Base-by-base conservation (phyloP, 2,113 vertebrate species). In the Callionymus lyra region DNA sequence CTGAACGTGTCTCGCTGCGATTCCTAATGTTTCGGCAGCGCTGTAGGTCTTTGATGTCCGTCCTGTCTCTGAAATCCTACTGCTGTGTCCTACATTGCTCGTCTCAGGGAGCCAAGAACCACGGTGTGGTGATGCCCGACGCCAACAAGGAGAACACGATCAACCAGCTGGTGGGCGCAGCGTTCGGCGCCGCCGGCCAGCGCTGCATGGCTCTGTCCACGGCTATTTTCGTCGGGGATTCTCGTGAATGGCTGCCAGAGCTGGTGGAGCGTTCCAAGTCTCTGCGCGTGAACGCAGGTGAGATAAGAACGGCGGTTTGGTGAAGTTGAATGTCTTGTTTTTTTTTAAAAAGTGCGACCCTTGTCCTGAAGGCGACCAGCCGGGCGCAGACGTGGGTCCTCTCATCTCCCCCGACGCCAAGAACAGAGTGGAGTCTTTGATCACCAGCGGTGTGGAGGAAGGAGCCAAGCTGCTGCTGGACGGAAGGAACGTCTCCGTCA, bases 161-260 rank as follows among this genome's bases (percentile, higher is more conserved):
- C 67, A 99, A 99, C 82, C 95, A 98, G 80, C 80, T 99, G 47
- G 91, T 99, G 49, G 95, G 95, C 6, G 95, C 95, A 38, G 95
- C 95, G 34, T 99, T 99, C 47, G 94, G 95, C 65, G 95, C 95
- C 45, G 95, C 94, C 10, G 95, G 95, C 19, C 95, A 99, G 60
- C 90, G 95, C 47, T 98, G 95, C 48, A 99, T 99, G 95, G 95
- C 95, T 16, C 86, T 98, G 10, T 98, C 93, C 56, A 95, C 94
- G 2, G 93, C 93, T 43, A 75, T 99, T 65, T 82, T 99, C 10
- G 91, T 99, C 6, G 94, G 93, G 39, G 90, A 95, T 68, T 86
- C 93, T 50, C 86, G 84, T 13, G 76, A 85, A 38, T 99, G 94
- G 95, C 81, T 99, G 27, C 91, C 93, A 41, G 94, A 98, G 77